Base-by-base conservation (phyloP, 2,797 vertebrate species). In the Rhyacichthys aspro region DNA sequence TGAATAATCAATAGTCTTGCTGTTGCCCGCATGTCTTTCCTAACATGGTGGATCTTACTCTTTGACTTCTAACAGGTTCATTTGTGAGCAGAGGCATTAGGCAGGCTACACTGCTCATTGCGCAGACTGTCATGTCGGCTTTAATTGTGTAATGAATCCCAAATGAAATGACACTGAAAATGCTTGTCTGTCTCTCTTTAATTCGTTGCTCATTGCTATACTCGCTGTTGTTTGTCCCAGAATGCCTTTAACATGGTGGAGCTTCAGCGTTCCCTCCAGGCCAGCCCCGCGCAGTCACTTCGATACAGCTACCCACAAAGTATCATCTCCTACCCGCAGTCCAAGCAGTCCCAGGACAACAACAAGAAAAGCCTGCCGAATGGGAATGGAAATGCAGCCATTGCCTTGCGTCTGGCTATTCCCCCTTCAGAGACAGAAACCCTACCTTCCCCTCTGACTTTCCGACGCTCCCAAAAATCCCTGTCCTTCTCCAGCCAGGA, bases 181-280 rank as follows among this genome's bases (percentile, higher is more conserved):
- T 5, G 12, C 4, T 0, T 28, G 15, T 28, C 18, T 72, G 36
- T 44, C 15, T 14, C 15, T 59, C 18, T 33, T 48, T 69, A 7
- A 9, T 28, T 32, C 8, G 4, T 43, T 55, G 28, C 49, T 32
- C 8, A 3, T 46, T 55, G 28, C 49, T 18, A 1, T 37, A 1
- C 34, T 11, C 17, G 64, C 19, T 46, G 11, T 46, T 46, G 12
- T 11, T 41, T 16, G 23, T 45, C 72, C 42, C 84, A 96, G 95
- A 95, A 96, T 18, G 93, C 90, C 1, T 97, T 95, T 55, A 91
- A 94, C 72, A 94, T 95, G 93, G 93, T 94, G 11, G 95, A 96
- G 74, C 93, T 96, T 78, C 95, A 96, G 89, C 93, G 94, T 66
- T 94, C 94, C 12, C 81, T 95, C 38, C 93, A 94, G 65, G 89